Conservation (phyloP, 2,797 vertebrate species). For the Semaprochilodus insignis region DNA sequence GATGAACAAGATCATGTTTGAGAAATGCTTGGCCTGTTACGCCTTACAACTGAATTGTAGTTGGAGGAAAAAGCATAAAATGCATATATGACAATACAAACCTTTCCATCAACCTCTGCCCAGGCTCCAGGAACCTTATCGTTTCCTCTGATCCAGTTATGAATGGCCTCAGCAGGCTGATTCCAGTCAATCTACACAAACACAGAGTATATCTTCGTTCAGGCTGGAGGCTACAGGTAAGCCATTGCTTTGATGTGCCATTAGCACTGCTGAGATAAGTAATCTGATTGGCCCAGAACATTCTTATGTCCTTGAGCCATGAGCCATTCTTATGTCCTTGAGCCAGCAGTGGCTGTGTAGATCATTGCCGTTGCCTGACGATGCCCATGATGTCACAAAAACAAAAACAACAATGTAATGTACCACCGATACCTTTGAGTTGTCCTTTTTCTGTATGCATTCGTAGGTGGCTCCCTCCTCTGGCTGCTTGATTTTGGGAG, state of each 20-base stretch:
- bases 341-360: neutral
- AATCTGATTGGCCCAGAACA: neutral
- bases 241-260: neutral
- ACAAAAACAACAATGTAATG: neutral
- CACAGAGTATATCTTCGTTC: neutral
- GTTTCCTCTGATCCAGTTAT: conserved; percentile 92
- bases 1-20: neutral
- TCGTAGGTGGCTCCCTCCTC: conserved; percentile 87
- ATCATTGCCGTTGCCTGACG: neutral
- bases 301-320: neutral
- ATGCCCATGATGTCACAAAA: neutral
- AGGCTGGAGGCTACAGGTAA: neutral
- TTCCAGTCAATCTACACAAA: conserved; percentile 86
- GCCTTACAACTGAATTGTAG: neutral
- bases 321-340: neutral
- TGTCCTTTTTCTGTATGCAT: conserved; percentile 89
- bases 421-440: conserved; percentile 74
- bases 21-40: neutral
- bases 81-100: conserved; percentile 59
- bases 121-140: conserved; percentile 91
- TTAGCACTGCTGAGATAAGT: neutral
- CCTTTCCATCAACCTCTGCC: conserved; percentile 86
- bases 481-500: conserved; percentile 79
- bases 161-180: conserved; percentile 84
- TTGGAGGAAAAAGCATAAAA: conserved; percentile 14